Evolutionary conservation across 53 echinoderm and acorn worm species (phyloP).

Genomic region (Luidia sarsii): DNA sequence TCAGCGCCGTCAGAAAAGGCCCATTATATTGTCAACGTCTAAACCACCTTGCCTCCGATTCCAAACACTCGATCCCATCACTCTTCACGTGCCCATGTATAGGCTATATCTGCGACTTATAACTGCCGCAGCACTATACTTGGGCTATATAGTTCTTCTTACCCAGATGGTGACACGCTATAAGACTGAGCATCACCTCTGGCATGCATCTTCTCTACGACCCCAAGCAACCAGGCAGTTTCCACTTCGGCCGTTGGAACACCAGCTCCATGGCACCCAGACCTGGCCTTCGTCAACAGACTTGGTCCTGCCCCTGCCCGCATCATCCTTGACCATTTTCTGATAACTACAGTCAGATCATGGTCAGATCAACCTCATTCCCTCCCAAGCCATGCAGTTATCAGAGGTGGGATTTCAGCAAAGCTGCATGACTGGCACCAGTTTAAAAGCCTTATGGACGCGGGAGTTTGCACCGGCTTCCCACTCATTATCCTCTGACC

Average conservation of each 20-base stretch:
- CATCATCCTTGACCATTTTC: constrained; percentile 34
- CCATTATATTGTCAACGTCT: constrained; percentile 50
- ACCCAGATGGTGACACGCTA: constrained; percentile 32
- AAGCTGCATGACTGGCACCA: constrained; percentile 10
- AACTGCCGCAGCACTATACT: constrained; percentile 29
- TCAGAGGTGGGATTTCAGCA: constrained; percentile 30
- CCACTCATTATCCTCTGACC: neutral
- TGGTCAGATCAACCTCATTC: neutral
- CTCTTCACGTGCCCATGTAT: neutral
- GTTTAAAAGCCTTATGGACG: no score
- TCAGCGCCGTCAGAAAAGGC: no score
- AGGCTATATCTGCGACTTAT: neutral
- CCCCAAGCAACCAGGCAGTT: constrained; percentile 39
- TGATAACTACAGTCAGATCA: constrained; percentile 9
- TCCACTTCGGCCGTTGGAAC: constrained; percentile 36
- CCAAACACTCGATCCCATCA: constrained; percentile 28
- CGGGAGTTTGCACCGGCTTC: no score
- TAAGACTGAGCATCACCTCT: constrained; percentile 51
- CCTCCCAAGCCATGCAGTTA: constrained; percentile 23
- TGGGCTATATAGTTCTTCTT: constrained; percentile 42
- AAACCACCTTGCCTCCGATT: constrained; percentile 47
- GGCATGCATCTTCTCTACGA: constrained; percentile 22
- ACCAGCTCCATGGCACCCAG: constrained; percentile 51
- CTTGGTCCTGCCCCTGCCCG: constrained; percentile 9
- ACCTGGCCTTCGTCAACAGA: constrained; percentile 47